Base-by-base conservation (phyloP, 1,140 invertebrate genomes). In the Trachymyrmex cornetzi region DNA sequence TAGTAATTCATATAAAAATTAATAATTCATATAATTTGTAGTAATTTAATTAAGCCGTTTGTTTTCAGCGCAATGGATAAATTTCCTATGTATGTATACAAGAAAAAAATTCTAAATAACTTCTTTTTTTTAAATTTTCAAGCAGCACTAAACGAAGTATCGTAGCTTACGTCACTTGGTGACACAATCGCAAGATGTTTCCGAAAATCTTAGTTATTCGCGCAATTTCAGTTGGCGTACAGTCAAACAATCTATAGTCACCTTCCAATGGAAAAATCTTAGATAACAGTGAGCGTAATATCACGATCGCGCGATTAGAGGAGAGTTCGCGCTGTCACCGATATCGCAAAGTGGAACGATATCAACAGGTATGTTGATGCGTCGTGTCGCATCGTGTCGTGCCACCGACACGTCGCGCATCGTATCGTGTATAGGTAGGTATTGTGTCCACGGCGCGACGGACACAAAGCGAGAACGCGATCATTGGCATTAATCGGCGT, bases 301-400 rank as follows among this genome's bases (percentile, higher is more conserved):
- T 67, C 63, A 63, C 64, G 77, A 67, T 67, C 30, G 57, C 16
- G 75, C 59, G 19, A 63, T 30, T 50, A 38, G 38, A 30, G 38
- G 61, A 24, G 34, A 44, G 9, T 11, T 9, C 24, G 19, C 12
- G 1, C 11, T 59, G 34, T 81, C 55, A 34, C 14, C 34, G 80
- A 82, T 82, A 38, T 38, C 6, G 34, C 34, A 6, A 82, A 82
- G 79, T 3, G 24, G 69, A 44, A 57, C 80, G 80, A 50, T 63
- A 75, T 84, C 80, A 84, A 84, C 80, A 84, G 80, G 80, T 84
- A 57, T 24, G 50, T 50, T 53, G 69, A 44, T n/a, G 53, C 77
- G 38, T 48, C 63, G 63, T 30, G 27, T 16, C 66, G 16, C 19
- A 38, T 1, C 22, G 34, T 12, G 27, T 34, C 27, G 27, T 64